Base-by-base conservation (phyloP, 2,113 vertebrate species). In the Lepus europaeus region DNA sequence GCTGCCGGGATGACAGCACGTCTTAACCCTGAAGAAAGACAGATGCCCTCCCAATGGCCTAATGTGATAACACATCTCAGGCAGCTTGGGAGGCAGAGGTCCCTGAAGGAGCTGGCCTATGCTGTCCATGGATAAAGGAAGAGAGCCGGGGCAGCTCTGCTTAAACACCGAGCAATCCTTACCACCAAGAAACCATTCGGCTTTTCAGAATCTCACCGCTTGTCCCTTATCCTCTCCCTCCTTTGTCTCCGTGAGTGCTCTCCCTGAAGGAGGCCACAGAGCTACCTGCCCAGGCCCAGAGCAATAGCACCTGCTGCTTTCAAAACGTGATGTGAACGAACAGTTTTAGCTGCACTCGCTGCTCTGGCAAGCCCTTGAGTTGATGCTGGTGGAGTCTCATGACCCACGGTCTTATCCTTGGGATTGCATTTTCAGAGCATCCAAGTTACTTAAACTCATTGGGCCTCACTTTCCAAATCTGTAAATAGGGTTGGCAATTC, bases 21-120 rank as follows among this genome's bases (percentile, higher is more conserved):
- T 63, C 9, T 87, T 53, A 33, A 89, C 49, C 59, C 70, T 59
- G 70, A 91, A 45, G 66, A 89, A 89, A 94, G 33, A 59, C 72
- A 95, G 70, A 61, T 49, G 45, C 69, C 45, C 9, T 77, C 23
- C 23, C 29, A 53, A 85, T 59, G 72, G 39, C 39, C 23, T 36
- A 87, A 51, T 20, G 70, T n/a, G 39, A 45, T 39, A 45, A 73
- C 2, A 9, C 6, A 33, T 49, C 88, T 93, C 82, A 68, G 83
- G 9, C 9, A 14, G 51, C 39, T 79, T 31, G 66, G 76, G 70
- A 59, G 77, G 23, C 3, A 72, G 63, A 56, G 56, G 36, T 53
- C 16, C 53, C 68, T 22, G 56, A 72, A 78, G 49, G 36, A 88
- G 17, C 25, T 33, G 11, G 13, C 22, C 27, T 74, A 6, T 0